A percentile compares a stretch with the other conserved stretches of the same genome.
These are phyloP conservation scores for Poeciliopsis gracilis DNA, from an alignment of 2,797 vertebrate species.

Conservation along the genomic window DNA sequence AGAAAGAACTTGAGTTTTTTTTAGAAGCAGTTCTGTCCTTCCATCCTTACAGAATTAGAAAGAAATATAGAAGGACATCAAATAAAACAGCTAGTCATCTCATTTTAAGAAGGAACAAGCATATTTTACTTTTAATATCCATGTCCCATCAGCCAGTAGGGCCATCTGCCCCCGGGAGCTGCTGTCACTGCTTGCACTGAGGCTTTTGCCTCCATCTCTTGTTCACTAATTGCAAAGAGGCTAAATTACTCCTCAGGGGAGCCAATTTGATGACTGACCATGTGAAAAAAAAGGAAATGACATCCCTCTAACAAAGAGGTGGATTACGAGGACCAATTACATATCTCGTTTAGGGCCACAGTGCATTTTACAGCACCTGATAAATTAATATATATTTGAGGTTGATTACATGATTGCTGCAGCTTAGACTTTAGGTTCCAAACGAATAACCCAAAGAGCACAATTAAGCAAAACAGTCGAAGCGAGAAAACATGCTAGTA, in stretches of 20 bases:
- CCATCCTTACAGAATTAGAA: background rate
- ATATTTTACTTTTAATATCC: constrained; percentile 5
- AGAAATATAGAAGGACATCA: background rate
- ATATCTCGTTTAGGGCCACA: constrained; percentile 9
- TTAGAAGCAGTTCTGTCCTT: background rate
- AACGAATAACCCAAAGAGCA: background rate
- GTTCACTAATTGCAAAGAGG: constrained; percentile 48
- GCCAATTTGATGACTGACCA: constrained; percentile 49
- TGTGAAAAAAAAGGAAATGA: constrained; percentile 28
- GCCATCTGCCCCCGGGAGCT: constrained; percentile 2
- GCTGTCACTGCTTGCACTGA: constrained; percentile 31
- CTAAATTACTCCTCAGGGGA: constrained; percentile 56
- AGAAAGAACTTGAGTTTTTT: background rate
- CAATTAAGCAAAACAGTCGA: constrained; percentile 1
- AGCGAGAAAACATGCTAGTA: constrained; percentile 10
- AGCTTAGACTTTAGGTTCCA: background rate
- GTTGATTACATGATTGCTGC: constrained; percentile 2
- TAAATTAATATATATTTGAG: constrained; percentile 2
- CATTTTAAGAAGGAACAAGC: constrained; percentile 4
- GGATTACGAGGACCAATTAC: constrained; percentile 25
- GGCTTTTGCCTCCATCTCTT: constrained; percentile 20
- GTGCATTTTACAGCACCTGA: background rate
- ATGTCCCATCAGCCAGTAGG: background rate
- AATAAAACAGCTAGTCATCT: constrained; percentile 3
- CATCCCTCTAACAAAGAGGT: constrained; percentile 26